Conservation (phyloP, 2,113 vertebrate genomes). For the Delphinus delphis region DNA sequence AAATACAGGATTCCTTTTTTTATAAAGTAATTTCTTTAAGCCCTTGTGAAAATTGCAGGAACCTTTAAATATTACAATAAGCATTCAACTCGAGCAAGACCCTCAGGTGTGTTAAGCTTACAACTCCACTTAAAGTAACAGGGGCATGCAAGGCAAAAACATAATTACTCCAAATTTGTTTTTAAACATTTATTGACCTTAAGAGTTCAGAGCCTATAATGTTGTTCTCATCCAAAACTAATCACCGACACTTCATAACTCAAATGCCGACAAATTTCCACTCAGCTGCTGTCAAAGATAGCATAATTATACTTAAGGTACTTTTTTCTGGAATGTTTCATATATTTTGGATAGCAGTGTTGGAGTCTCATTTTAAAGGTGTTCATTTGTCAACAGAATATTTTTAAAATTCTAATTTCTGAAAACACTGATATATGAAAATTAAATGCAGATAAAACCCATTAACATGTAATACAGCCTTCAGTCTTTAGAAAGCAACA, state of each 20-base stretch:
- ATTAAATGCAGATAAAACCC: neutral
- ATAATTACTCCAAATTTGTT: slow-evolving; percentile 52
- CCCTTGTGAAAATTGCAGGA: neutral
- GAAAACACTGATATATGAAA: slow-evolving; percentile 14
- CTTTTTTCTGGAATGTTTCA: slow-evolving; percentile 46
- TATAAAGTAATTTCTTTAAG: neutral
- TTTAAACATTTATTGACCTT: slow-evolving; percentile 54
- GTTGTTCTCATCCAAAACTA: slow-evolving; percentile 32
- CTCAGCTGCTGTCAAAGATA: slow-evolving; percentile 33
- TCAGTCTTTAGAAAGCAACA: neutral
- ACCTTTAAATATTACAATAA: slow-evolving; percentile 9
- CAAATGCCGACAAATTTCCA: slow-evolving; percentile 54
- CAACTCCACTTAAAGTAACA: neutral
- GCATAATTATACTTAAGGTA: slow-evolving; percentile 50
- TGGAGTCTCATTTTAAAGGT: slow-evolving; percentile 44
- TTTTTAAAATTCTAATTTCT: slow-evolving; percentile 47
- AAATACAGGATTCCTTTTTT: neutral
- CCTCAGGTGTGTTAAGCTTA: slow-evolving; percentile 2
- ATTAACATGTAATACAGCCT: neutral
- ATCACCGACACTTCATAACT: slow-evolving; percentile 39
- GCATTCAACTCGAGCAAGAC: neutral
- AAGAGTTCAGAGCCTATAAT: slow-evolving; percentile 43
- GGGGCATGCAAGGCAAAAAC: neutral
- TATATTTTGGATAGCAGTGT: neutral
- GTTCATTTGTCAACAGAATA: slow-evolving; percentile 47